Percentiles rank a stretch among this genome's conserved stretches.
Conservation (phyloP, 2,797 vertebrate genomes). For the Acipenser transmontanus region DNA sequence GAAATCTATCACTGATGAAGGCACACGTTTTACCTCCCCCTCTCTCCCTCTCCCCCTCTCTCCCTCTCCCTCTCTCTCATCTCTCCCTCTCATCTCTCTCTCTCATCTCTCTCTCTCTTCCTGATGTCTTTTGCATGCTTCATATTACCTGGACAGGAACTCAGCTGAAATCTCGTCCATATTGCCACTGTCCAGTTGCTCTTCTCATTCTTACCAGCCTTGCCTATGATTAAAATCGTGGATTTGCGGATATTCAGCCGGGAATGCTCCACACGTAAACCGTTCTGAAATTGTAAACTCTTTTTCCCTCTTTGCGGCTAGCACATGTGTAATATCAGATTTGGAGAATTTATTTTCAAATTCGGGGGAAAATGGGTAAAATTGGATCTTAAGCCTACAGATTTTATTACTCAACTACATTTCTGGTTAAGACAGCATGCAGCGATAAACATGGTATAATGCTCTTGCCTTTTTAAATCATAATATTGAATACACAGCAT, state of each 20-base stretch:
- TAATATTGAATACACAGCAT: too few relatives aligned
- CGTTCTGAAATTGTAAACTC: not conserved
- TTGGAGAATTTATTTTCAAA: not conserved
- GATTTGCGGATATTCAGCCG: too few relatives aligned
- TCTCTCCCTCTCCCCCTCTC: not conserved
- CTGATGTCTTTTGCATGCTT: too few relatives aligned
- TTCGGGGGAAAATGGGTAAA: not conserved
- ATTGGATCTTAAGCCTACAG: not conserved
- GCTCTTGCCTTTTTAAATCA: too few relatives aligned
- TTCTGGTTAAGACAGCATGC: too few relatives aligned
- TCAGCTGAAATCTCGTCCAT: not conserved
- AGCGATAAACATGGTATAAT: too few relatives aligned
- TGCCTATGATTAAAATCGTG: too few relatives aligned
- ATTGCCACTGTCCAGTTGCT: too few relatives aligned
- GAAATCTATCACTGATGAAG: not conserved
- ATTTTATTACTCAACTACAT: not conserved
- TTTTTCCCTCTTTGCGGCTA: slow-evolving; percentile 15
- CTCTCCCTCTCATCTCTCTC: not conserved
- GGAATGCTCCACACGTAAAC: not conserved
- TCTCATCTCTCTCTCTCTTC: not conserved
- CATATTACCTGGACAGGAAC: too few relatives aligned
- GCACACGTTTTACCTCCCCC: too few relatives aligned
- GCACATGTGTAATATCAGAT: not conserved
- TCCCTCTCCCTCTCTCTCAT: not conserved
- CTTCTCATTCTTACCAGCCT: too few relatives aligned